A percentile compares a stretch with the other conserved stretches of the same genome.
Conservation (phyloP, 1,140 invertebrate species). For the Leptinotarsa texana region DNA sequence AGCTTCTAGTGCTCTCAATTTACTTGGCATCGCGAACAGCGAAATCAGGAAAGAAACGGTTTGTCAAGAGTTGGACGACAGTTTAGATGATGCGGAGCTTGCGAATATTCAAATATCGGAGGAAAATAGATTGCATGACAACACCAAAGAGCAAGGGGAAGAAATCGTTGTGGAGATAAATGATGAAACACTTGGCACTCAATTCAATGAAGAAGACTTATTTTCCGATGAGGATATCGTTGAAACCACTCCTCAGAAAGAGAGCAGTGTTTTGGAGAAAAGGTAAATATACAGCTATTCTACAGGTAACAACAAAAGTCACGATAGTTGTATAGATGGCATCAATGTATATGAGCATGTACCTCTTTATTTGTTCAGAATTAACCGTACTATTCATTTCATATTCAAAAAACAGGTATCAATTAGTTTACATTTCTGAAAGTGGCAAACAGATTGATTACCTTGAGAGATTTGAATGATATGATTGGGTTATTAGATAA, state of each 20-base stretch:
- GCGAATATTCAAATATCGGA: conserved; percentile 36
- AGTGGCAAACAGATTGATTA: too few species aligned
- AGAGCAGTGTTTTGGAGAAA: conserved; percentile 12
- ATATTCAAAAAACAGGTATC: too few species aligned
- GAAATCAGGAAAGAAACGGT: not conserved
- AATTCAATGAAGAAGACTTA: conserved; percentile 32
- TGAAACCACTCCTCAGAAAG: conserved; percentile 47
- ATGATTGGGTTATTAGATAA: too few species aligned
- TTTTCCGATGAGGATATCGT: conserved; percentile 45
- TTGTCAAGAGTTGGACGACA: conserved; percentile 29
- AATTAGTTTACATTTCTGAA: too few species aligned
- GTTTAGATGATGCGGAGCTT: conserved; percentile 35
- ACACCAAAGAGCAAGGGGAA: too few species aligned
- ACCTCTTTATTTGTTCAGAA: too few species aligned
- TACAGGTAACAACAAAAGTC: too few species aligned
- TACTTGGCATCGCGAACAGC: not conserved
- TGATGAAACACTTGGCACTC: not conserved
- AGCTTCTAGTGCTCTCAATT: not conserved
- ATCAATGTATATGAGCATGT: too few species aligned
- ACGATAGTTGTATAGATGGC: too few species aligned
- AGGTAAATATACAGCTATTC: not conserved
- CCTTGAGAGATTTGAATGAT: too few species aligned
- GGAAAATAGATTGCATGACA: not conserved
- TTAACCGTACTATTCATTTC: too few species aligned
- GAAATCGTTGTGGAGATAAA: not conserved